Percentiles rank a stretch among this genome's conserved stretches.
Conservation (phyloP, 64 coral and sea anemone genomes). For the Dendronephthya gigantea region DNA sequence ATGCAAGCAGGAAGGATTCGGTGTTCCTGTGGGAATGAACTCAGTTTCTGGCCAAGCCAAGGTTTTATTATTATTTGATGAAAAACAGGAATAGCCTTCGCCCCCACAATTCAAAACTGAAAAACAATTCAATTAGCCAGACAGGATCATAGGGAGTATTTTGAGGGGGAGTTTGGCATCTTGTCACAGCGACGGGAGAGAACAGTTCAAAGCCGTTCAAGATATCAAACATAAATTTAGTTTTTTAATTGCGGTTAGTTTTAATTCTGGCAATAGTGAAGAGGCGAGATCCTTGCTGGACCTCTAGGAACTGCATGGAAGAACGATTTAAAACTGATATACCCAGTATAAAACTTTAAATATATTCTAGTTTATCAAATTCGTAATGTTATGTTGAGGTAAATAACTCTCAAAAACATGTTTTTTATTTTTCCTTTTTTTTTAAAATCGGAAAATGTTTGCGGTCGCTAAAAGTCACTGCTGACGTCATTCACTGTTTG, state of each 20-base stretch:
- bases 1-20: too few species aligned
- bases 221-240: neutral
- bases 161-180: neutral
- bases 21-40: too few species aligned
- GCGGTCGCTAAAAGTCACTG: neutral
- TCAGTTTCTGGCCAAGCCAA: too few species aligned
- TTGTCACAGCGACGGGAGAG: neutral
- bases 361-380: neutral
- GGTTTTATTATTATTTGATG: too few species aligned
- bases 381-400: neutral
- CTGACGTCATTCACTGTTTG: neutral
- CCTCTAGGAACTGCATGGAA: neutral
- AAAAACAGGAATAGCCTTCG: neutral
- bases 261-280: neutral
- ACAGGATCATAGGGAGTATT: too few species aligned
- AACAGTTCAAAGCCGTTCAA: neutral
- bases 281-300: neutral
- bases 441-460: neutral
- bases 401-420: too few species aligned
- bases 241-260: neutral
- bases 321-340: too few species aligned
- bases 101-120: neutral
- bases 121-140: neutral
- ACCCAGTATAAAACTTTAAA: neutral
- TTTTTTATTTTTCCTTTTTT: neutral